Evolutionary conservation across 2,888 invertebrate genomes (phyloP), one percentile per base, ranked within the genome.

Genomic region (Lissocephala sabroskyi): DNA sequence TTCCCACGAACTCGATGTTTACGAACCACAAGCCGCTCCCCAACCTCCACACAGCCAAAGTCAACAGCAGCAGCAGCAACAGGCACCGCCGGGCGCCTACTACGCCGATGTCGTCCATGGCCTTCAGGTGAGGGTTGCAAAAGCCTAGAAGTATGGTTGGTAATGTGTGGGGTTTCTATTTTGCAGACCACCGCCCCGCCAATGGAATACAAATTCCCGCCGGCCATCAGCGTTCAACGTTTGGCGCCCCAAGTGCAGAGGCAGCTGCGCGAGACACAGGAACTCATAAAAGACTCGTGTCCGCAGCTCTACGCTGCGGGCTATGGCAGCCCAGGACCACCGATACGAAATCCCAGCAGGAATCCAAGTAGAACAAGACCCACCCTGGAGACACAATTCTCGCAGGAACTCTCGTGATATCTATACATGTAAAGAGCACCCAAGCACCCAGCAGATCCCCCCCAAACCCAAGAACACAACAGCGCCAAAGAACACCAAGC

Each of bases 381-480:
- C 82, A 84, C 84, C 83, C 81, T 85, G 84, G 85, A 85, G 82
- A 83, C 85, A 51, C 84, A 85, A 80, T 85, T 84, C 83, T 85
- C 85, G 60, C 84, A 84, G 82, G 85, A 85, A 82, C 82, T 84
- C 79, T 85, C 85, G 85, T 85, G 85, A 85, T 85, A 85, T 84
- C 82, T 85, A 83, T 82, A 85, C 74, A 73, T 73, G 73, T 73
- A 77, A 82, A 84, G 70, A 83, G 81, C 78, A 77, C 13, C 13
- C 10, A 32, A 61, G 65, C 64, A 67, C 39, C n/a, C n/a, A n/a
- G 44, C 52, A 60, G 41, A 65, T 43, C 43, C 48, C 32, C n/a
- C n/a, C n/a, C n/a, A n/a, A n/a, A n/a, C n/a, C n/a, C n/a, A n/a
- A 43, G n/a, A 26, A 41, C 23, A 42, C 29, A 41, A 41, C 41